Conservation (phyloP, 2,797 vertebrate species). For the Furcifer pardalis region DNA sequence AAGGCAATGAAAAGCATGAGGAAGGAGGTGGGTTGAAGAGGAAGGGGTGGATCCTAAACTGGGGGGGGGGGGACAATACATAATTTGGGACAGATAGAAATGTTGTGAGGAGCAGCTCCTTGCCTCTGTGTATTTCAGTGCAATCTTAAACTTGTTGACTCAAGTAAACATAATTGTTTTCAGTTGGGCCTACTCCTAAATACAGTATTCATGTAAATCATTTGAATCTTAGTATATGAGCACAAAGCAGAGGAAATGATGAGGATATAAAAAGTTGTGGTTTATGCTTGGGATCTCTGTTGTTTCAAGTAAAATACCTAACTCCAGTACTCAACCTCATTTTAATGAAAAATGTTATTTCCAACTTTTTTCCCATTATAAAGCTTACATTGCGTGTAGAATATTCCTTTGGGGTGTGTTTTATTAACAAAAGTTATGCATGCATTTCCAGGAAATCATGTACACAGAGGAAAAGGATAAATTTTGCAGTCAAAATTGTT, state of each 20-base stretch:
- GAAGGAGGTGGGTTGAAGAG: not conserved
- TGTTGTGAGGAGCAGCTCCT: not conserved
- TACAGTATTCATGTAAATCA: not conserved
- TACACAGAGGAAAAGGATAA: not conserved
- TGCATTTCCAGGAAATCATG: not conserved
- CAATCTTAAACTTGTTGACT: not conserved
- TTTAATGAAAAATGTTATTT: conserved; percentile 19
- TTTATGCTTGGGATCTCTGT: not conserved
- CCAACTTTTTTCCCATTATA: conserved; percentile 8
- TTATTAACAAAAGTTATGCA: conserved; percentile 3
- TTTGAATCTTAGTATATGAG: not conserved
- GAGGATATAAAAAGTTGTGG: not conserved
- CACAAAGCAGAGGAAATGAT: not conserved
- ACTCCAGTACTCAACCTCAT: not conserved
- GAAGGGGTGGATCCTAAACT: not conserved
- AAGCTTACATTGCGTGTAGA: not conserved
- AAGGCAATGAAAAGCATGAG: too few relatives aligned
- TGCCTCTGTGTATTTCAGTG: not conserved
- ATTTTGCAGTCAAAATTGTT: not conserved
- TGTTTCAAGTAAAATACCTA: not conserved
- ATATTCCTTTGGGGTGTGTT: conserved; percentile 21
- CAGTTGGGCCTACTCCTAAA: not conserved
- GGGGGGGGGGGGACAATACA: not conserved
- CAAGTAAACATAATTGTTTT: not conserved
- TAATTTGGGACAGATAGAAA: not conserved